Evolutionary conservation across 2,888 invertebrate genomes (phyloP), one percentile per base, ranked within the genome.

Genomic region (Drosophila macrospina): DNA sequence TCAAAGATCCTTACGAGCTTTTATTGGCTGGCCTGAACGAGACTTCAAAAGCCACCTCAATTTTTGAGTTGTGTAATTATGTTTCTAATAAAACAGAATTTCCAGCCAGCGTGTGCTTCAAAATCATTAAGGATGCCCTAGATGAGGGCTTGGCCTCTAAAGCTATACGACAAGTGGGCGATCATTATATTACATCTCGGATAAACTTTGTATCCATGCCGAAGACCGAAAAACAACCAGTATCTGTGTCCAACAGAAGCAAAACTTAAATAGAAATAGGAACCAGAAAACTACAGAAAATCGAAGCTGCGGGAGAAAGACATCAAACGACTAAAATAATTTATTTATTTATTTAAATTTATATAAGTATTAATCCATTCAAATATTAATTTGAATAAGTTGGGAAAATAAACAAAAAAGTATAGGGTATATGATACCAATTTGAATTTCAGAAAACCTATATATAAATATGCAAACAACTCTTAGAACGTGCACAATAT

Each of bases 31-130:
- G 39, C 4, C 37, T 74, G 0, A 20, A 51, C 3, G 65, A 72
- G 5, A 16, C 32, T 0, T 20, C 32, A 0, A 10, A 11, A 5
- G 36, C 55, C 3, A 15, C 39, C 2, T 41, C 56, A 2, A 28
- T 78, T 5, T 15, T 2, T 1, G 24, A 69, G n/a, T 26, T 75
- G 20, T 36, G 47, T 20, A 24, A 44, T 5, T 67, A 24, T 56
- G 66, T 70, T 11, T 45, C 37, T 26, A 26, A n/a, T 0, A 48
- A 41, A 26, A 68, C 54, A 6, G 51, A 62, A n/a, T 77, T 67
- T 32, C 55, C 66, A 11, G 45, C 59, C 20, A 32, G 48, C 7
- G 64, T 65, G 26, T 78, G 70, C 41, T 28, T 44, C 24, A 66
- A 30, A 52, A 45, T 78, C 39, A 65, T 68, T 4, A 16, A 7